Evolutionary conservation across 2,113 vertebrate genomes (phyloP).

Genomic region (Eulemur rufifrons): DNA sequence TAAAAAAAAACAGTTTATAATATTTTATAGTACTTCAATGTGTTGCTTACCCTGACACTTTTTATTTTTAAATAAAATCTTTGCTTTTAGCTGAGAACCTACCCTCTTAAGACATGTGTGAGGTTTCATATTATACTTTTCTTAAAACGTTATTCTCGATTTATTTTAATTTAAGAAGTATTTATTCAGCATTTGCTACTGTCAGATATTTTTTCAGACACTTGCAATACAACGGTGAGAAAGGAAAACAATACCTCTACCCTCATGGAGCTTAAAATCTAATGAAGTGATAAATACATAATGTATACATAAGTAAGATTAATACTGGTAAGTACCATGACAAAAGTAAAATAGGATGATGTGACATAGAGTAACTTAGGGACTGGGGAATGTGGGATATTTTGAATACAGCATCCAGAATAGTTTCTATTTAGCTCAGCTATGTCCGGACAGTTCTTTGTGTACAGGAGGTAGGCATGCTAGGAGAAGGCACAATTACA

Average conservation of each 20-base stretch:
- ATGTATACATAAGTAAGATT: not conserved
- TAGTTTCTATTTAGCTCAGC: rapidly evolving
- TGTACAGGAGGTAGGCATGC: rapidly evolving
- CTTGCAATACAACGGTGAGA: not conserved
- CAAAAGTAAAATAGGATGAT: not conserved
- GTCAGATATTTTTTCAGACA: not conserved
- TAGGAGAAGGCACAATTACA: not conserved
- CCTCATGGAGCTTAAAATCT: not conserved
- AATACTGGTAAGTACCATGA: not conserved
- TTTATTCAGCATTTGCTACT: not conserved
- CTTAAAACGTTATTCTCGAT: not conserved
- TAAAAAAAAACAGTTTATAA: not conserved
- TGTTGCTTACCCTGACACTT: not conserved
- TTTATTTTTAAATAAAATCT: conserved; percentile 2
- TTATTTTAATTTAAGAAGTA: conserved; percentile 10
- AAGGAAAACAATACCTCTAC: not conserved
- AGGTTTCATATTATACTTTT: not conserved
- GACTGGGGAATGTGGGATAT: not conserved
- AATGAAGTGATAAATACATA: not conserved
- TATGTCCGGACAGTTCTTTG: not conserved
- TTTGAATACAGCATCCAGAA: not conserved
- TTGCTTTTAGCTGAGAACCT: not conserved
- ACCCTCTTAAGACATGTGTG: not conserved
- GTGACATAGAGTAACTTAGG: not conserved
- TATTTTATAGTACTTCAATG: not conserved